Percentiles rank a stretch among this genome's conserved stretches.
Evolutionary conservation across 2,888 invertebrate species (phyloP).

Genomic region (Aproaerema taeniolella): DNA sequence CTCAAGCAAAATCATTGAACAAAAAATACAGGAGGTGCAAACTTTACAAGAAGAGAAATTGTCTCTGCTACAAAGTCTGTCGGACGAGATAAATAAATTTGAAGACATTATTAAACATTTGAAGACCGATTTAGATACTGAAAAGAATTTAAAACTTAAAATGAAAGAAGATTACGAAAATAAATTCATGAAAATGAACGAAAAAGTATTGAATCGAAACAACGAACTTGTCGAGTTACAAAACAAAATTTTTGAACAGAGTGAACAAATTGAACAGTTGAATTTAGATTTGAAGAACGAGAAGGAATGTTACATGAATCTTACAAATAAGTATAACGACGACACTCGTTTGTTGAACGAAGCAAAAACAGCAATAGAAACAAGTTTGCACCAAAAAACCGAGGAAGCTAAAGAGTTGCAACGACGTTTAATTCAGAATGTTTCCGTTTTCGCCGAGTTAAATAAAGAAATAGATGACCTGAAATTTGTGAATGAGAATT

Average conservation of each 20-base stretch:
- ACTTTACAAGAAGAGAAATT: conserved; percentile 57
- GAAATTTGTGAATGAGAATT: conserved; percentile 27
- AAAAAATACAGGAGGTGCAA: conserved; percentile 52
- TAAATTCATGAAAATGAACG: conserved; percentile 18
- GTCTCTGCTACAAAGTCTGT: conserved; percentile 46
- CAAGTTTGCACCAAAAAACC: conserved; percentile 32
- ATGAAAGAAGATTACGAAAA: conserved; percentile 19
- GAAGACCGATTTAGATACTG: conserved; percentile 41
- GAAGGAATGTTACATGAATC: conserved; percentile 35
- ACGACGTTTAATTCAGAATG: conserved; percentile 31
- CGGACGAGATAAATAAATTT: conserved; percentile 49
- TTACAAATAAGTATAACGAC: conserved; percentile 35
- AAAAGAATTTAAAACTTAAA: conserved; percentile 27
- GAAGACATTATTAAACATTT: conserved; percentile 42
- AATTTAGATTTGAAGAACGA: conserved; percentile 45
- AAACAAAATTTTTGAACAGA: conserved; percentile 18
- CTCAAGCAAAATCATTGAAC: conserved; percentile 39
- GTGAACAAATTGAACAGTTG: conserved; percentile 23
- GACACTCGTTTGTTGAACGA: conserved; percentile 32
- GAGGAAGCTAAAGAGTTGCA: conserved; percentile 36
- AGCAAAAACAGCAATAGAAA: conserved; percentile 30
- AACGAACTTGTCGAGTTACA: conserved; percentile 22
- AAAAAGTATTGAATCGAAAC: conserved; percentile 20
- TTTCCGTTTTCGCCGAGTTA: conserved; percentile 30
- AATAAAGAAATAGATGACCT: conserved; percentile 37